Evolutionary conservation across 2,888 invertebrate species (phyloP), one percentile per base, ranked within the genome.

Genomic region (Fragum fragum): DNA sequence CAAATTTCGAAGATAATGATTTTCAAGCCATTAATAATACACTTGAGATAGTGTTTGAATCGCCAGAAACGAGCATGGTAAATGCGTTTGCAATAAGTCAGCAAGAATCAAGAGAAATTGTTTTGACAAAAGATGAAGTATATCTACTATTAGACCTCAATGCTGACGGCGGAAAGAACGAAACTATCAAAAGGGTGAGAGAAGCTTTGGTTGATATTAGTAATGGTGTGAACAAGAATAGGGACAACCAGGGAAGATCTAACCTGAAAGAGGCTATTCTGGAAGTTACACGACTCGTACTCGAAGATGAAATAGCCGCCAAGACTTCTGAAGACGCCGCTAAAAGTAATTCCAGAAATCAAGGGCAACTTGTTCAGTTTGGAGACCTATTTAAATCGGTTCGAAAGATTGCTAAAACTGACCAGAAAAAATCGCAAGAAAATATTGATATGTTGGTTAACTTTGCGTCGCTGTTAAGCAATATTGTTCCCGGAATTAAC

Each of bases 51-150:
- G 29, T 66, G 29, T 14, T 39, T 16, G 14, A 36, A 1, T 18
- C 32, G 5, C 39, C 39, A 5, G 5, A n/a, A n/a, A 23, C n/a
- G 1, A 66, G 66, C 39, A 3, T 47, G n/a, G 16, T 47, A 3
- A 14, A 47, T 16, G 47, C 47, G 14, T 18, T 47, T 3, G 47
- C 5, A 9, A 5, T 47, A 14, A 47, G 14, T 16, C n/a, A 66
- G 14, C 5, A 5, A 23, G 16, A n/a, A 1, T 21, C 66, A 1
- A 23, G 29, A 21, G 39, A 66, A 36, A 39, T 39, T 23, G 21
- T 28, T 18, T n/a, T 66, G 6, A 39, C 66, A 1, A 36, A 66
- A 21, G 66, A 39, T 14, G 66, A 66, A 39, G 39, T 66, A n/a
- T 5, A 18, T n/a, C n/a, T 21, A 39, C 21, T 66, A 23, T 18